Percentiles rank a stretch among this genome's conserved stretches.
Evolutionary conservation across 2,888 invertebrate genomes (phyloP).

Genomic region (Carpatolechia fugitivella): DNA sequence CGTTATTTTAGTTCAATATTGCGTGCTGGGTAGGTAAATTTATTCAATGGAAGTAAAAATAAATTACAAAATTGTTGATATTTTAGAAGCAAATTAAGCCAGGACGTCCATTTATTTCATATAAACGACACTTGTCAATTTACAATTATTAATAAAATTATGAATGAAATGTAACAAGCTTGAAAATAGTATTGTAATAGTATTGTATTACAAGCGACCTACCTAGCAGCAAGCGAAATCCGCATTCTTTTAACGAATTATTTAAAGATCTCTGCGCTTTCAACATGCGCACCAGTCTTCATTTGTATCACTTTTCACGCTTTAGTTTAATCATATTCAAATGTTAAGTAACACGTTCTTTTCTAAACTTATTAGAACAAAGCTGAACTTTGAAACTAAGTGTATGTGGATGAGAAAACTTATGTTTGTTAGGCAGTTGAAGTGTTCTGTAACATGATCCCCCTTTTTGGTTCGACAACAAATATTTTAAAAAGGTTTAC

Average conservation of each 20-base stretch:
- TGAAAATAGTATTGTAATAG: too few relatives aligned
- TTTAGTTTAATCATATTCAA: not conserved
- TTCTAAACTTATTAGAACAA: not conserved
- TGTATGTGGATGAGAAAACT: not conserved
- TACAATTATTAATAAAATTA: too few relatives aligned
- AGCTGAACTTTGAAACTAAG: not conserved
- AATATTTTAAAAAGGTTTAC: too few relatives aligned
- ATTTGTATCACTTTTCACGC: conserved; percentile 9
- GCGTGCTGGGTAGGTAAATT: conserved; percentile 39
- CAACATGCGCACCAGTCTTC: conserved; percentile 14
- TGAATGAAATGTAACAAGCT: too few relatives aligned
- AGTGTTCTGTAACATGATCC: too few relatives aligned
- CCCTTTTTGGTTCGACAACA: too few relatives aligned
- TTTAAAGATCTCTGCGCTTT: conserved; percentile 59
- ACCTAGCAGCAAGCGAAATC: conserved; percentile 4
- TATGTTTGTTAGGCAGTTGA: too few relatives aligned
- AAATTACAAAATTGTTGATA: too few relatives aligned
- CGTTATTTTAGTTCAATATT: conserved; percentile 49
- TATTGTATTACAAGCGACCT: not conserved
- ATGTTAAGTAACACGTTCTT: not conserved
- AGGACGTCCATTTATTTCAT: too few relatives aligned
- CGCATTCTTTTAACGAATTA: conserved; percentile 57
- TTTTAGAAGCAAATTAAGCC: too few relatives aligned
- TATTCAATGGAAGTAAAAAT: too few relatives aligned
- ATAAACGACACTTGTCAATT: too few relatives aligned